These are phyloP conservation scores for Notolabrus celidotus DNA, from an alignment of 2,797 vertebrate genomes.

Conservation along the genomic window DNA sequence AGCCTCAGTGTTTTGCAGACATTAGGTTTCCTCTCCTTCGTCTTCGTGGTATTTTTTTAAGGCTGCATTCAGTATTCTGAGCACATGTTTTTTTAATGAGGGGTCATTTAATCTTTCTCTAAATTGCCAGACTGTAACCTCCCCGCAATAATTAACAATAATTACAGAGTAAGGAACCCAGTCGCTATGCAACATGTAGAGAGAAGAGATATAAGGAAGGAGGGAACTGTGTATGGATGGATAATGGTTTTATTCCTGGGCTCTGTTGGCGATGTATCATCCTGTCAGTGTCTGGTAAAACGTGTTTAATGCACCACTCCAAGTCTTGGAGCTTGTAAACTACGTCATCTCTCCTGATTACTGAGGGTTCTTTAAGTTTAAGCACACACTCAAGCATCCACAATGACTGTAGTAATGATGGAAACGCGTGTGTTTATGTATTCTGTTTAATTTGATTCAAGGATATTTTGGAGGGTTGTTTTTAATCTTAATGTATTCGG, in stretches of 20 bases:
- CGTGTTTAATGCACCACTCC: neutral
- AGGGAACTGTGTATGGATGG: neutral
- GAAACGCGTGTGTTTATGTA: neutral
- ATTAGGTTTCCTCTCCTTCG: constrained; percentile 37
- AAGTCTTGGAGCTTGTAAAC: constrained; percentile 1
- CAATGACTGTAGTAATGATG: constrained; percentile 2
- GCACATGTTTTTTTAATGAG: constrained; percentile 62
- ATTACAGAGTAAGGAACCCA: constrained; percentile 29
- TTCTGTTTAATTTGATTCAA: neutral
- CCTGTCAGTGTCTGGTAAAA: constrained; percentile 6
- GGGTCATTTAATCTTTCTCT: constrained; percentile 53
- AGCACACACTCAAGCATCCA: neutral
- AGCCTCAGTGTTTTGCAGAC: constrained; percentile 25
- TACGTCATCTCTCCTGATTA: neutral
- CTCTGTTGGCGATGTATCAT: constrained; percentile 9
- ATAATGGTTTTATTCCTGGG: constrained; percentile 29
- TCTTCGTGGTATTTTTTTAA: constrained; percentile 20
- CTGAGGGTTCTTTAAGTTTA: neutral
- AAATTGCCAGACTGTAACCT: constrained; percentile 44
- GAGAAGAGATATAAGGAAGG: neutral
- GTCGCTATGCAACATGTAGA: constrained; percentile 25
- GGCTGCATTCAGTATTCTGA: constrained; percentile 24
- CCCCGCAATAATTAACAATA: constrained; percentile 45
- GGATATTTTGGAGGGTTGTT: constrained; percentile 18
- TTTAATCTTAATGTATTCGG: constrained; percentile 24